phyloP scores from a whole-genome alignment of 2,888 invertebrate genomes.

The Limnephilus auricula region DNA sequence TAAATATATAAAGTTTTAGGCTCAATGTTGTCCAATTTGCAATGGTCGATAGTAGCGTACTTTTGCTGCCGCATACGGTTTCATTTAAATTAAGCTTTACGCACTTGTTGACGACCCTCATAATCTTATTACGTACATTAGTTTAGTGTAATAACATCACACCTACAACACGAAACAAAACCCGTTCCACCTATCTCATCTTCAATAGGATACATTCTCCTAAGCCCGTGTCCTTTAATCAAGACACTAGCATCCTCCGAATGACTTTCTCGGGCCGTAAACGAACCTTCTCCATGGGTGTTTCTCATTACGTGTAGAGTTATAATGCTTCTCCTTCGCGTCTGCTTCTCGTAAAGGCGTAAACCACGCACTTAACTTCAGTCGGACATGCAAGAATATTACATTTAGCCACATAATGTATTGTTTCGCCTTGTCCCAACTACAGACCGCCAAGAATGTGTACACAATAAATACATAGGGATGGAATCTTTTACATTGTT shows the following conservation, averaged over 20 bases:
- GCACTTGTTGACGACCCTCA: background rate
- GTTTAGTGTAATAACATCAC: background rate
- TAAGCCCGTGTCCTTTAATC: background rate
- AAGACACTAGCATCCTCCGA: background rate
- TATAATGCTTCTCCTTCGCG: background rate
- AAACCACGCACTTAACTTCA: constrained; percentile 14
- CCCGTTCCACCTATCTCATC: background rate
- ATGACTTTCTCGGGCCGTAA: constrained; percentile 11
- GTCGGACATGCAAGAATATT: constrained; percentile 25
- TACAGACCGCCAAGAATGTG: background rate
- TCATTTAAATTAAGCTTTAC: background rate
- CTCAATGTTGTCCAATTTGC: too few species aligned
- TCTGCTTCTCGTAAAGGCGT: constrained; percentile 8
- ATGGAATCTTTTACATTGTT: too few species aligned
- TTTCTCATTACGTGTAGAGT: background rate
- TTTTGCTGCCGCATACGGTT: background rate
- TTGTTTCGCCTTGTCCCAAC: background rate
- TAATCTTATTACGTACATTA: background rate
- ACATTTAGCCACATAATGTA: constrained; percentile 19
- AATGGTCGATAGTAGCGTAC: too few species aligned
- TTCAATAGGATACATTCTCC: background rate
- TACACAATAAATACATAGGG: too few species aligned
- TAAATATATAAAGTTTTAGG: too few species aligned
- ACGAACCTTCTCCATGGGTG: background rate
- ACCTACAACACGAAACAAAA: background rate